Percentiles rank a stretch among this genome's conserved stretches.
These are phyloP conservation scores for Leptinotarsa texana DNA, from an alignment of 1,140 invertebrate species.

Conservation along the genomic window DNA sequence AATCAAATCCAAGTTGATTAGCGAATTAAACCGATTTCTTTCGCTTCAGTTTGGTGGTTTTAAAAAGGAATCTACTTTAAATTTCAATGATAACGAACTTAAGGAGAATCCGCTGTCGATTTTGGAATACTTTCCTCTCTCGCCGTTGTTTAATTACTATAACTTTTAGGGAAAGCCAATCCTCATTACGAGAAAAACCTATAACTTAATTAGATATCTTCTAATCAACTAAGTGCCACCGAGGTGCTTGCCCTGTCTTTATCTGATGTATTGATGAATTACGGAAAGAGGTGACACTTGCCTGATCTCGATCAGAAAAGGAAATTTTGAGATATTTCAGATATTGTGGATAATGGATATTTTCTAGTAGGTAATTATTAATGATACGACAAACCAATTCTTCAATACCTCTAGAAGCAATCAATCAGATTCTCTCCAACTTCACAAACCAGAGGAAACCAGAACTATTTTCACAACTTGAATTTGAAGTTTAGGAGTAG, in stretches of 20 bases:
- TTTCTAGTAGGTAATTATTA: too few species aligned
- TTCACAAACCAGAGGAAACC: too few species aligned
- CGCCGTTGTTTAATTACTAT: constrained; percentile 27
- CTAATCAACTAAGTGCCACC: constrained; percentile 30
- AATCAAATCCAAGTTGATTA: constrained; percentile 15
- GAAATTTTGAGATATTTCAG: too few species aligned
- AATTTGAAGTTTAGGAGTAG: too few species aligned
- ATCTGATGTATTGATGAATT: constrained; percentile 28
- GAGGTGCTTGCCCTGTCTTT: neutral
- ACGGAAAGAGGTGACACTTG: constrained; percentile 23
- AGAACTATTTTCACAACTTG: too few species aligned
- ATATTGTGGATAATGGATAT: too few species aligned
- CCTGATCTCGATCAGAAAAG: neutral
- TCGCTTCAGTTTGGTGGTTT: constrained; percentile 23
- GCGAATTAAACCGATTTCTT: constrained; percentile 24
- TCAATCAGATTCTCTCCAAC: too few species aligned
- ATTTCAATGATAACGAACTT: constrained; percentile 28
- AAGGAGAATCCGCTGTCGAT: constrained; percentile 27
- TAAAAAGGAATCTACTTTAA: constrained; percentile 29
- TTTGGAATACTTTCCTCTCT: constrained; percentile 21
- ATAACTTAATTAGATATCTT: constrained; percentile 33
- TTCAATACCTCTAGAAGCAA: too few species aligned
- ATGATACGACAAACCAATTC: too few species aligned
- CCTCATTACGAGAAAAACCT: constrained; percentile 29
- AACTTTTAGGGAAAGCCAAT: constrained; percentile 28